Conservation (phyloP, 2,888 invertebrate genomes). For the Halocaridina rubra region DNA sequence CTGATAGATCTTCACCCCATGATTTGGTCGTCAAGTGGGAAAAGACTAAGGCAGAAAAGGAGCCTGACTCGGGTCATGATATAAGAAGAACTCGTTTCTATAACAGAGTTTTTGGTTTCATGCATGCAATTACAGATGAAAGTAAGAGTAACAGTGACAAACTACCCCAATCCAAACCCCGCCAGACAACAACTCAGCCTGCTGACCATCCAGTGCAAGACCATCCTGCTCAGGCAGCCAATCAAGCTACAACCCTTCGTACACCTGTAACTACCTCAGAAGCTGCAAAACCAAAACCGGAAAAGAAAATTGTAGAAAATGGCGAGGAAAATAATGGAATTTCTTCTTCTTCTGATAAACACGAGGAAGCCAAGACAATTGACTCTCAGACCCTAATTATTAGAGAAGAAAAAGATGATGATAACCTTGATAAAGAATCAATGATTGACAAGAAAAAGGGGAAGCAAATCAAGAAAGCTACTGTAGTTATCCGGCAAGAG, state of each 20-base stretch:
- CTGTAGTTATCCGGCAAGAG: background rate
- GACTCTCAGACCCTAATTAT: background rate
- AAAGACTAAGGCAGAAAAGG: background rate
- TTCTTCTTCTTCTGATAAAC: too few relatives aligned
- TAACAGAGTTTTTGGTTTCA: too few relatives aligned
- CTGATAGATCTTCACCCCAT: slow-evolving; percentile 20
- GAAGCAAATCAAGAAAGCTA: background rate
- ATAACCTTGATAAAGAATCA: background rate
- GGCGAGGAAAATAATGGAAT: background rate
- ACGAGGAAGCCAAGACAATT: background rate
- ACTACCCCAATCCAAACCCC: slow-evolving; percentile 79
- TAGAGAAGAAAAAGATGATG: background rate
- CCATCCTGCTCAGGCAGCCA: slow-evolving; percentile 58
- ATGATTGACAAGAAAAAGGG: background rate
- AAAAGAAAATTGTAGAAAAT: background rate
- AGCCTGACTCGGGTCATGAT: too few relatives aligned
- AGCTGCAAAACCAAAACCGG: background rate
- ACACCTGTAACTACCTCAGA: background rate
- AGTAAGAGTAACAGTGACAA: slow-evolving; percentile 67
- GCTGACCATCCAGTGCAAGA: slow-evolving; percentile 62
- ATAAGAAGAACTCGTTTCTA: too few relatives aligned
- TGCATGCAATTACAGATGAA: background rate
- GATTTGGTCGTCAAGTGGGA: slow-evolving; percentile 27
- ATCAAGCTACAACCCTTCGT: slow-evolving; percentile 49
- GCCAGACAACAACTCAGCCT: slow-evolving; percentile 56